Base-by-base conservation (phyloP, 2,113 vertebrate species). In the Phyllopteryx taeniolatus region DNA sequence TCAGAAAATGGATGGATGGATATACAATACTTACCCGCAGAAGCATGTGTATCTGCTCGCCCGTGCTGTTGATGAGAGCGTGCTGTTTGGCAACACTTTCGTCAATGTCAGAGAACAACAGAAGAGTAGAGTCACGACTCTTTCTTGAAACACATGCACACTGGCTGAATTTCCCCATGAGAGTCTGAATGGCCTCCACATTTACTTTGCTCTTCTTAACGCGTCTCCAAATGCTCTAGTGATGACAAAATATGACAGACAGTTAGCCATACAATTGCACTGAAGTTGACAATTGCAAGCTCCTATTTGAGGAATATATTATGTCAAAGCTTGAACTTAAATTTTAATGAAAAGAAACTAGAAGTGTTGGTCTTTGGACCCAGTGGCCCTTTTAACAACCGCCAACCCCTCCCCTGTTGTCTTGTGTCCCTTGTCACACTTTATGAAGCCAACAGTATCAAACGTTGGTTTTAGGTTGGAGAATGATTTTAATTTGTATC, bases 141-240 rank as follows among this genome's bases (percentile, higher is more conserved):
- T 87, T 91, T 68, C 87, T 88, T 17, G 81, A 84, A 74, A 91
- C 83, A 78, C 91, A 92, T 44, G 85, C 46, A 2, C 53, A 70
- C 44, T 91, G 82, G 70, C 79, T 92, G 68, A 90, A 83, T 85
- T 82, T 86, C 10, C 72, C 79, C 84, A 91, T 85, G 10, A 93
- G 73, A 5, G 67, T 83, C 53, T 90, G 85, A 76, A 94, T 81
- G 20, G 87, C 77, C 67, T 94, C 90, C 74, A 91, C 75, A 51
- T 92, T 92, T 35, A 76, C 80, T 75, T 93, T 94, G 77, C 91
- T 91, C 72, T 84, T 93, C 79, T 91, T 89, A 60, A 92, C 88
- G 57, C 82, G 85, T 67, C 68, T 82, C n/a, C 90, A 87, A 67
- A 92, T 67, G 22, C 82, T 88, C 78, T 89, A 85, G n/a, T 2